Conservation (phyloP, 2,113 vertebrate species). For the Sebastes fasciatus region DNA sequence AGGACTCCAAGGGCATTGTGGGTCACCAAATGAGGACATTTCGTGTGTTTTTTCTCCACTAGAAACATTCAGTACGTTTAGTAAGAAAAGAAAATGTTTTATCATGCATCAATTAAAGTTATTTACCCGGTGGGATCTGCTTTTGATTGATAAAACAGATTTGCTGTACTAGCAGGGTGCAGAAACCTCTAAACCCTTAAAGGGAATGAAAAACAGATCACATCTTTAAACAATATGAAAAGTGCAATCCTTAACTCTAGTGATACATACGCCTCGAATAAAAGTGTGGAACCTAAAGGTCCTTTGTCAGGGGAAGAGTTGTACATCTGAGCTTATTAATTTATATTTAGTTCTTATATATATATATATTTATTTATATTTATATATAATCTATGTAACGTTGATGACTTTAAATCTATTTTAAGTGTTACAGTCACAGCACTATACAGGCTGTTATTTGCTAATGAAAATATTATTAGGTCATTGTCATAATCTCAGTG, state of each 20-base stretch:
- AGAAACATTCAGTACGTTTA: slow-evolving; percentile 80
- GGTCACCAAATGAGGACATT: slow-evolving; percentile 58
- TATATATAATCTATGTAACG: slow-evolving; percentile 79
- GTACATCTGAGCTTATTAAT: slow-evolving; percentile 69
- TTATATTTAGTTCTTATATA: slow-evolving; percentile 75
- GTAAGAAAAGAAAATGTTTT: slow-evolving; percentile 64
- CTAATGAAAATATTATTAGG: slow-evolving; percentile 83
- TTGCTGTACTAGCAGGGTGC: slow-evolving; percentile 20
- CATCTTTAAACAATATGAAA: slow-evolving; percentile 72
- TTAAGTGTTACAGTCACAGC: slow-evolving; percentile 79
- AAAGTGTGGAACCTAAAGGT: slow-evolving; percentile 71
- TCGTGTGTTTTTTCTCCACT: slow-evolving; percentile 54
- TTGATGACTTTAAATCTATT: slow-evolving; percentile 77
- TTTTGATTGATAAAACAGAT: slow-evolving; percentile 54
- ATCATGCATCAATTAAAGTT: slow-evolving; percentile 77
- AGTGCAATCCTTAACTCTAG: slow-evolving; percentile 81
- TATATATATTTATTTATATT: slow-evolving; percentile 66
- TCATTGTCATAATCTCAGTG: slow-evolving; percentile 78
- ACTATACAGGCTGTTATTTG: slow-evolving; percentile 75
- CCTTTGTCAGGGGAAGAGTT: slow-evolving; percentile 64
- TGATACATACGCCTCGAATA: slow-evolving; percentile 70
- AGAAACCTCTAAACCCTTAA: slow-evolving; percentile 40
- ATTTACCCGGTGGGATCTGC: slow-evolving; percentile 42
- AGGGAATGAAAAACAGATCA: slow-evolving; percentile 59
- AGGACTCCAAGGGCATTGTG: slow-evolving; percentile 50